Evolutionary conservation across 2,113 vertebrate genomes (phyloP).

Genomic region (Dinomys branickii): DNA sequence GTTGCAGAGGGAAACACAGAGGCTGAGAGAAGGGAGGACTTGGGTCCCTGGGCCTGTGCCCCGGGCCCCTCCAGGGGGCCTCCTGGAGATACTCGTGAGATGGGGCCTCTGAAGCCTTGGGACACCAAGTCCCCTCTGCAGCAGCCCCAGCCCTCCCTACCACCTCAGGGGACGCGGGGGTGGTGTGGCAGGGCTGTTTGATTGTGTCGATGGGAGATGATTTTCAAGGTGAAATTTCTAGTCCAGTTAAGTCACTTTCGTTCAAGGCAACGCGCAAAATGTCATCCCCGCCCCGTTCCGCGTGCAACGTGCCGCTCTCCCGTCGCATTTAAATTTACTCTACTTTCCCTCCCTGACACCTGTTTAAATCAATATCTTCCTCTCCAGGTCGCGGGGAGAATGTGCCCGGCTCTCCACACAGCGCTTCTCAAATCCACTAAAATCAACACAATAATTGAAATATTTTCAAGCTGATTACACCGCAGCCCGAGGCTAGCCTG

Average conservation of each 20-base stretch:
- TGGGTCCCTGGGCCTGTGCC: neutral
- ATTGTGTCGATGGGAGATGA: conserved; percentile 91
- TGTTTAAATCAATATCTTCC: conserved; percentile 99
- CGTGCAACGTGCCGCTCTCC: conserved; percentile 93
- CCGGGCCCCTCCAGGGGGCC: neutral
- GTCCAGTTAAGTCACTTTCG: conserved; percentile 96
- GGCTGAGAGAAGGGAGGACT: neutral
- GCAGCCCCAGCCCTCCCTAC: neutral
- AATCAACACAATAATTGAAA: conserved; percentile 99
- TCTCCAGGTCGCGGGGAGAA: conserved; percentile 99
- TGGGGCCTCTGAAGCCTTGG: neutral
- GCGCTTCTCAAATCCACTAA: conserved; percentile 99
- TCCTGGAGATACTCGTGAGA: neutral
- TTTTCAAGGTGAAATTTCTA: conserved; percentile 98
- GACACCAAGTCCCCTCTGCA: neutral
- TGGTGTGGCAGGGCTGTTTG: conserved; percentile 82
- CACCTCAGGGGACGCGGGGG: conserved; percentile 47
- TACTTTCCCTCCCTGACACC: conserved; percentile 99
- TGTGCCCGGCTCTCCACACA: conserved; percentile 95
- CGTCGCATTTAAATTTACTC: conserved; percentile 99
- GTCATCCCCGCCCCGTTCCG: conserved; percentile 94
- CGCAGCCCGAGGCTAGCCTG: conserved; percentile 97
- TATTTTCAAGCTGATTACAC: conserved; percentile 99
- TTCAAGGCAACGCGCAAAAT: conserved; percentile 95
- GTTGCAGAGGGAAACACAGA: rapidly evolving